These are phyloP conservation scores for Scaptomyza montana DNA, from an alignment of 1,140 invertebrate species.

Conservation along the genomic window DNA sequence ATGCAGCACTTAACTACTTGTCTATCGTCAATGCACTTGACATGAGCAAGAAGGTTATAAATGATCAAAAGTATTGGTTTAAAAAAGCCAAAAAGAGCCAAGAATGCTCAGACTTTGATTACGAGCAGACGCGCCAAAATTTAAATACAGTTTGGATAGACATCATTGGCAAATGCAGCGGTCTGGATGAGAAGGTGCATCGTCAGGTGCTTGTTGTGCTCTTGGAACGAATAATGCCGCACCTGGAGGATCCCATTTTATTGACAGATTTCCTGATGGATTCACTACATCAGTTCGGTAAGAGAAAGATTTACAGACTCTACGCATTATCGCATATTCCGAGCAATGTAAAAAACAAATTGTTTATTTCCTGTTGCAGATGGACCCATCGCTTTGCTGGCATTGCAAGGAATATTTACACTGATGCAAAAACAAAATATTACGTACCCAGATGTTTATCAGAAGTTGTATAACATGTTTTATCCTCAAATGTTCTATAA, in stretches of 20 bases:
- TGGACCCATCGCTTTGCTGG: conserved; percentile 93
- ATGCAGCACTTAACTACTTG: conserved; percentile 87
- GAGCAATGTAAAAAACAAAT: too few relatives aligned
- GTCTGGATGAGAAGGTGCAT: conserved; percentile 88
- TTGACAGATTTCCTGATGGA: conserved; percentile 97
- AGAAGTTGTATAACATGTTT: conserved; percentile 96
- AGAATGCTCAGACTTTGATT: conserved; percentile 67
- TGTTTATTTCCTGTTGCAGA: conserved; percentile 84
- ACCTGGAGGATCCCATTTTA: conserved; percentile 91
- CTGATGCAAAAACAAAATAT: conserved; percentile 96
- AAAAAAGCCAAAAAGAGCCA: not conserved
- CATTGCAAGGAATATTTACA: conserved; percentile 96
- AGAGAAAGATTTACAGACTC: conserved; percentile 20
- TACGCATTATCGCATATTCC: too few relatives aligned
- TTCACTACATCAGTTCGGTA: conserved; percentile 91
- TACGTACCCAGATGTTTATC: conserved; percentile 97
- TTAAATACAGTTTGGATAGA: conserved; percentile 89
- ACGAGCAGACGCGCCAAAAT: conserved; percentile 81
- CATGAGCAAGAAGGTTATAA: conserved; percentile 52
- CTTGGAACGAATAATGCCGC: conserved; percentile 91
- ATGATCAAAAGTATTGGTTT: conserved; percentile 41
- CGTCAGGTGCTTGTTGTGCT: conserved; percentile 91
- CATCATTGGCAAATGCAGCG: conserved; percentile 87
- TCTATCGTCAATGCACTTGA: conserved; percentile 86
- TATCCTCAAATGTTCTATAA: conserved; percentile 95